Percentiles rank a stretch among this genome's conserved stretches.
These are phyloP conservation scores for Bicyclus anynana DNA, from an alignment of 1,140 invertebrate genomes.

Conservation along the genomic window DNA sequence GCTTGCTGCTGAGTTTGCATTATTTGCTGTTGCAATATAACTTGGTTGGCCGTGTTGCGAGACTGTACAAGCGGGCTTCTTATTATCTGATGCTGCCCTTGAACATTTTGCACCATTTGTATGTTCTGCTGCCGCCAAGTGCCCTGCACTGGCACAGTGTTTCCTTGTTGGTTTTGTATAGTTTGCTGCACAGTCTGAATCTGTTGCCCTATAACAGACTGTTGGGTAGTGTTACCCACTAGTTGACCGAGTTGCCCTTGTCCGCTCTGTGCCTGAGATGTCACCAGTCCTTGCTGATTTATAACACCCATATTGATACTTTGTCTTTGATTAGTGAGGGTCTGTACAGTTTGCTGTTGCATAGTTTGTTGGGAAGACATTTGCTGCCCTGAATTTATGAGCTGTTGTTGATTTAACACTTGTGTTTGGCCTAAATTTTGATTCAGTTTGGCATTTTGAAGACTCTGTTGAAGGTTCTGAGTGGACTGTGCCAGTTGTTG, in stretches of 20 bases:
- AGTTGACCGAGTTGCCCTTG: slow-evolving; percentile 58
- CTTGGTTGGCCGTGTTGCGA: slow-evolving; percentile 69
- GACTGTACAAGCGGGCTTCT: slow-evolving; percentile 68
- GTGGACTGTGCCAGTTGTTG: slow-evolving; percentile 70
- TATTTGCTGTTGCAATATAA: slow-evolving; percentile 73
- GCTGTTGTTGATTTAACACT: slow-evolving; percentile 59
- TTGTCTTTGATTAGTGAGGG: slow-evolving; percentile 60
- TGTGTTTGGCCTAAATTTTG: slow-evolving; percentile 58
- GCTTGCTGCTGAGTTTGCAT: slow-evolving; percentile 72
- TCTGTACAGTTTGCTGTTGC: slow-evolving; percentile 67
- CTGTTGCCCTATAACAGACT: slow-evolving; percentile 62
- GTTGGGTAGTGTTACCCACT: slow-evolving; percentile 52
- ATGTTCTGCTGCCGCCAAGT: slow-evolving; percentile 76
- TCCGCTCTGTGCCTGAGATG: slow-evolving; percentile 47
- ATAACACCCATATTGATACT: slow-evolving; percentile 66
- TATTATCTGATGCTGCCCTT: slow-evolving; percentile 70
- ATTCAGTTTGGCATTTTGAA: slow-evolving; percentile 65
- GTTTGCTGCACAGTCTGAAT: slow-evolving; percentile 63
- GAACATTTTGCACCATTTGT: slow-evolving; percentile 70
- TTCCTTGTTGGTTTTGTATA: slow-evolving; percentile 55
- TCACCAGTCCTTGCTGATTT: slow-evolving; percentile 56
- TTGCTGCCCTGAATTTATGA: slow-evolving; percentile 55
- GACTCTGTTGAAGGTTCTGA: slow-evolving; percentile 59
- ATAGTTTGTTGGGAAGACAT: slow-evolving; percentile 51
- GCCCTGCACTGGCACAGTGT: slow-evolving; percentile 62